Evolutionary conservation across 92 coral and sea anemone genomes (phyloP).

Genomic region (Heteractis magnifica): DNA sequence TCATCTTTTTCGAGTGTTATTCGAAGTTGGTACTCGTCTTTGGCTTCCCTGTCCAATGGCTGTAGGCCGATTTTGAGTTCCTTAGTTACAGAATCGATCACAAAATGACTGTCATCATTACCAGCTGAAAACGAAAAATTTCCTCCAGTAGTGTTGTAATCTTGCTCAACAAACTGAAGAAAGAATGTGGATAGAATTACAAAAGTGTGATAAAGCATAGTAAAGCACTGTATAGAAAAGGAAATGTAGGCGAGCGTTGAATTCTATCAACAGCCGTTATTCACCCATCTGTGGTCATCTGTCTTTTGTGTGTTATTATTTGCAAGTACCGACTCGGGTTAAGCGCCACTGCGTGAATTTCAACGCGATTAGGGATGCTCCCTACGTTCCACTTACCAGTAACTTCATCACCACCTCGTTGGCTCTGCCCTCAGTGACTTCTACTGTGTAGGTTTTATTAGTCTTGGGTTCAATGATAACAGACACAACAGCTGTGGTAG

Average conservation of each 20-base stretch:
- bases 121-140: background rate
- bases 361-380: no score
- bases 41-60: slow-evolving; percentile 17
- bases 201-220: background rate
- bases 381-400: slow-evolving; percentile 28
- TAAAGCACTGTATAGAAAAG: no score
- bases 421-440: slow-evolving; percentile 53
- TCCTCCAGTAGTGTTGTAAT: slow-evolving; percentile 4
- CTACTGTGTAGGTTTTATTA: slow-evolving; percentile 46
- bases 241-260: no score
- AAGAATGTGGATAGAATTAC: background rate
- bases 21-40: background rate
- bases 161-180: background rate
- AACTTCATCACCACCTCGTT: slow-evolving; percentile 41
- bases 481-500: slow-evolving; percentile 58
- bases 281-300: no score
- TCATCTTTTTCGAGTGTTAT: slow-evolving; percentile 4
- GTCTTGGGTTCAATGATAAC: slow-evolving; percentile 53
- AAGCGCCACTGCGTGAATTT: no score
- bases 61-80: background rate
- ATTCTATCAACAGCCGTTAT: no score
- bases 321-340: no score
- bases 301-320: no score
- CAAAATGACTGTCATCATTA: background rate
- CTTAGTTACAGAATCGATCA: background rate